Conservation (phyloP, 2,113 vertebrate genomes). For the Bagarius yarrelli region DNA sequence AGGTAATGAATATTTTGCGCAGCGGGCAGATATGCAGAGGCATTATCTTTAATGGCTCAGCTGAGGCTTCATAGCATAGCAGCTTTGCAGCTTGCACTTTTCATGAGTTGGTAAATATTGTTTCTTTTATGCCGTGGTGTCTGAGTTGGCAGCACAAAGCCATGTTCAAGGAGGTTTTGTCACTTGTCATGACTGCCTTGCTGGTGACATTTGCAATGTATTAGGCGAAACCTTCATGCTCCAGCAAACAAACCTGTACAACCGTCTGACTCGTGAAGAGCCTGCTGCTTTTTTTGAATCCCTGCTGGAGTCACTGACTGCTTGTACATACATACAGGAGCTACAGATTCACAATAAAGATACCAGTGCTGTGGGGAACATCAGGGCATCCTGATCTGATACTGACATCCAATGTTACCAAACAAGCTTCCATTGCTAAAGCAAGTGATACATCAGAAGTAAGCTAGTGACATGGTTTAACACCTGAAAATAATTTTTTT, state of each 20-base stretch:
- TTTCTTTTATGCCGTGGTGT: slow-evolving; percentile 35
- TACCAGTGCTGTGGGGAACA: not conserved
- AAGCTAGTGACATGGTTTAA: not conserved
- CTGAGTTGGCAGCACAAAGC: slow-evolving; percentile 26
- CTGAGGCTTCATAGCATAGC: not conserved
- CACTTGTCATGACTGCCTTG: slow-evolving; percentile 17
- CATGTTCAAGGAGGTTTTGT: slow-evolving; percentile 29
- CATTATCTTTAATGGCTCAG: slow-evolving; percentile 16
- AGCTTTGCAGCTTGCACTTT: slow-evolving; percentile 18
- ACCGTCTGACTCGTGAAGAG: slow-evolving; percentile 16
- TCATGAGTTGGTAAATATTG: slow-evolving; percentile 47
- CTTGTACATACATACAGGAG: not conserved
- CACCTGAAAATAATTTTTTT: not conserved
- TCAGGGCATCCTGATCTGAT: not conserved
- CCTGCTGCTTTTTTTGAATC: slow-evolving; percentile 18
- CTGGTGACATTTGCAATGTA: slow-evolving; percentile 44
- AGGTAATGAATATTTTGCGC: slow-evolving; percentile 22
- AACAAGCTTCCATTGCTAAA: not conserved
- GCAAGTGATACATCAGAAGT: not conserved
- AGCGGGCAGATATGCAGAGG: not conserved
- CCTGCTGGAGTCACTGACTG: not conserved
- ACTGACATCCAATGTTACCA: not conserved
- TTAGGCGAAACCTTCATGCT: slow-evolving; percentile 40
- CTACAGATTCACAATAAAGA: not conserved
- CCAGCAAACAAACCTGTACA: slow-evolving; percentile 28